phyloP scores from a whole-genome alignment of 1,140 invertebrate species.

The Drosophila saltans region DNA sequence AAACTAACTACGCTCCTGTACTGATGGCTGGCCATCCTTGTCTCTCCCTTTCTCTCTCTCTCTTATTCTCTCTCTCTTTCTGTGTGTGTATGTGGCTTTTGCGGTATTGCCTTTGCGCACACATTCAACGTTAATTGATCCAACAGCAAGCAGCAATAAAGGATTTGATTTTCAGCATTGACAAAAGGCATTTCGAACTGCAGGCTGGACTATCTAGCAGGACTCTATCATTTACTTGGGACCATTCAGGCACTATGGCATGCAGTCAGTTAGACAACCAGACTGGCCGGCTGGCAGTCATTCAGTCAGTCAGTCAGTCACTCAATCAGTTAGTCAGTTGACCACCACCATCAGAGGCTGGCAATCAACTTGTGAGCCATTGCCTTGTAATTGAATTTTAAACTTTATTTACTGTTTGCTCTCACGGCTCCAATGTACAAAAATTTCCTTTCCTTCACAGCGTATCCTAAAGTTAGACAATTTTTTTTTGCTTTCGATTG shows the following conservation, averaged over 20 bases:
- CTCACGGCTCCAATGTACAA: constrained; percentile 24
- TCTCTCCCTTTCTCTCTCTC: neutral
- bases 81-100: constrained; percentile 64
- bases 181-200: constrained; percentile 67
- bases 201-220: constrained; percentile 27
- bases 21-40: neutral
- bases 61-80: constrained; percentile 4
- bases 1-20: neutral
- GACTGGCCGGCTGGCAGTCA: constrained; percentile 18
- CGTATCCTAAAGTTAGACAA: constrained; percentile 48
- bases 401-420: constrained; percentile 77
- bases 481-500: constrained; percentile 2
- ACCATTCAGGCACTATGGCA: constrained; percentile 21
- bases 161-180: constrained; percentile 76
- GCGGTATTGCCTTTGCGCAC: constrained; percentile 74
- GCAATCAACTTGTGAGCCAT: constrained; percentile 72
- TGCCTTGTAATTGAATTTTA: constrained; percentile 80
- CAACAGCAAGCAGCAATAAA: constrained; percentile 80
- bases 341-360: constrained; percentile 8
- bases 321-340: constrained; percentile 24
- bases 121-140: constrained; percentile 81
- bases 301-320: constrained; percentile 24
- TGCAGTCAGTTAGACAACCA: constrained; percentile 11
- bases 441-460: constrained; percentile 15
- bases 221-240: constrained; percentile 68